These are phyloP conservation scores for Phengaris alcon DNA, from an alignment of 2,888 invertebrate genomes.

Conservation along the genomic window DNA sequence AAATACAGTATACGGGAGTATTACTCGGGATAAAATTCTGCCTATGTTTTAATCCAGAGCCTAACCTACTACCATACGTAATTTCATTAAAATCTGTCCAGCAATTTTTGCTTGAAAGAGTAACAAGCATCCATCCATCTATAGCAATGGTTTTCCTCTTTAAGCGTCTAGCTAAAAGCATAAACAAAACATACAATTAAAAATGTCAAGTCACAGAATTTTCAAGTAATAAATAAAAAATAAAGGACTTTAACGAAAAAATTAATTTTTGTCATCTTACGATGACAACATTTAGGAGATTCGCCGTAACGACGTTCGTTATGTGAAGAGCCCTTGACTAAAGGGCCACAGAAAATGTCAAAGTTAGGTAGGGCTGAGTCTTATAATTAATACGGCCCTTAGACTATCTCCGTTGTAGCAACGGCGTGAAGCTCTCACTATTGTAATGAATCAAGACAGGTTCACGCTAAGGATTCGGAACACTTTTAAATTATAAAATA, in stretches of 20 bases:
- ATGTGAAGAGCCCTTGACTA: slow-evolving; percentile 32
- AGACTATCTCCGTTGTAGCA: slow-evolving; percentile 31
- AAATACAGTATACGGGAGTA: too few relatives aligned
- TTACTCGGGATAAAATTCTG: too few relatives aligned
- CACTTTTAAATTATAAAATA: too few relatives aligned
- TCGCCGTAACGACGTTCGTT: slow-evolving; percentile 38
- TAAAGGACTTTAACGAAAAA: slow-evolving; percentile 12
- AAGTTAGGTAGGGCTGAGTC: slow-evolving; percentile 35
- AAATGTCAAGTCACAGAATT: background rate
- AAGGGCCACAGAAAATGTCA: slow-evolving; percentile 31
- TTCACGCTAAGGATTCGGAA: too few relatives aligned
- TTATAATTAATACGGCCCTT: slow-evolving; percentile 37
- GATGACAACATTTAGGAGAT: slow-evolving; percentile 20
- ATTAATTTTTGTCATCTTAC: slow-evolving; percentile 12
- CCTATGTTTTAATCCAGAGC: too few relatives aligned
- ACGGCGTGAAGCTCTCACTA: slow-evolving; percentile 23
- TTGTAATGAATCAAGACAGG: background rate
- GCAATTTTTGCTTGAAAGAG: too few relatives aligned
- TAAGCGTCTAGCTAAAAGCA: background rate
- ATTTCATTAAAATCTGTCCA: too few relatives aligned
- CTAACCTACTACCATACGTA: too few relatives aligned
- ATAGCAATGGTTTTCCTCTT: too few relatives aligned
- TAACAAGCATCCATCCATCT: too few relatives aligned
- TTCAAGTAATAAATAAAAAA: background rate
- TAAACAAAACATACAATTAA: slow-evolving; percentile 5